Evolutionary conservation across 2,113 vertebrate genomes (phyloP).

Genomic region (Brachirus orientalis): DNA sequence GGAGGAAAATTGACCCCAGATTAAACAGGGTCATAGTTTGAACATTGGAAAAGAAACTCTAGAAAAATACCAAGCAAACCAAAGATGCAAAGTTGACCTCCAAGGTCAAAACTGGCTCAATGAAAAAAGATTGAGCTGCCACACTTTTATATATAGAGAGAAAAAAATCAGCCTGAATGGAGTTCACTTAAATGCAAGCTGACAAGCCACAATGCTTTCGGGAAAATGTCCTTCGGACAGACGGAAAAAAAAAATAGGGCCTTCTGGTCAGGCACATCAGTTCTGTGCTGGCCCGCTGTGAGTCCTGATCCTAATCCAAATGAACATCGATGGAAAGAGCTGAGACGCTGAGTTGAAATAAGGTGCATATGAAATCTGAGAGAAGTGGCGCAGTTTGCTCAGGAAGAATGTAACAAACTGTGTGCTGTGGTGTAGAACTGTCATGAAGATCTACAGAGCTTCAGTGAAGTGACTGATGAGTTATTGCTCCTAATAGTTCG

Average conservation of each 20-base stretch:
- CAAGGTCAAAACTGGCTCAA: background rate
- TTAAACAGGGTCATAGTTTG: background rate
- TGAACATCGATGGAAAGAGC: background rate
- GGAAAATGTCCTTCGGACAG: background rate
- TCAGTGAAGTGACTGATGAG: too few relatives aligned
- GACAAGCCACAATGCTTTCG: background rate
- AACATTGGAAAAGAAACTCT: background rate
- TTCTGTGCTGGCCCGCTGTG: constrained; percentile 6
- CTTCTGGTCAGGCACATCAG: background rate
- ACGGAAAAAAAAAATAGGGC: background rate
- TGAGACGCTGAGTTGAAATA: background rate
- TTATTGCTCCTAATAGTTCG: too few relatives aligned
- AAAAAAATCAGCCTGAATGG: background rate
- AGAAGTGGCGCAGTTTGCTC: background rate
- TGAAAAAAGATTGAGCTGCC: background rate
- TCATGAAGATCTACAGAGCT: too few relatives aligned
- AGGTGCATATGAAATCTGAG: background rate
- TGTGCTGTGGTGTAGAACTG: too few relatives aligned
- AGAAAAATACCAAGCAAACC: background rate
- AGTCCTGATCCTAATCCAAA: constrained; percentile 4
- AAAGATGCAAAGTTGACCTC: background rate
- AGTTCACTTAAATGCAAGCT: background rate
- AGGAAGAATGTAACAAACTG: background rate
- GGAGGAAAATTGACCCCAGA: background rate
- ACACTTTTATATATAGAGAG: background rate